Evolutionary conservation across 2,888 invertebrate genomes (phyloP).

Genomic region (Neoaliturus tenellus): DNA sequence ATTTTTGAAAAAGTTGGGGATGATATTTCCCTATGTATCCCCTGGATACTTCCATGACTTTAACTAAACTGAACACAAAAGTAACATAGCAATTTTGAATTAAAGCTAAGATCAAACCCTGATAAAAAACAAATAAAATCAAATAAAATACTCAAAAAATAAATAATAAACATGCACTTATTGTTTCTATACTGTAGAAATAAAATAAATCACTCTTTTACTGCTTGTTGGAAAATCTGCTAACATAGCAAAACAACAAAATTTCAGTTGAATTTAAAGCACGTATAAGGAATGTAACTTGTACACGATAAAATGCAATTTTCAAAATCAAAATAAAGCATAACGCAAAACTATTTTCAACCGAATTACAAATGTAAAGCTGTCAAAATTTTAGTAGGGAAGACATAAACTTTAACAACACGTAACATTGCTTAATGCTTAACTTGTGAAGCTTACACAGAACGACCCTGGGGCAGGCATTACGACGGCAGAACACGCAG

Average conservation of each 20-base stretch:
- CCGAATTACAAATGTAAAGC: neutral
- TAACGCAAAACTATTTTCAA: neutral
- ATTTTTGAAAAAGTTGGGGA: too few relatives aligned
- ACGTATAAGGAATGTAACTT: neutral
- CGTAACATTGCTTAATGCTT: slow-evolving; percentile 26
- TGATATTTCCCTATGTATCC: too few relatives aligned
- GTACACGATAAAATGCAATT: neutral
- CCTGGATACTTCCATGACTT: too few relatives aligned
- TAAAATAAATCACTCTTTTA: neutral
- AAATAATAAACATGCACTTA: too few relatives aligned
- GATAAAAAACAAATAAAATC: neutral
- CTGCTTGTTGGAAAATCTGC: neutral
- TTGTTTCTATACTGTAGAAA: too few relatives aligned
- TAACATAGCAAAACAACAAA: neutral
- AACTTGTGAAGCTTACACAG: slow-evolving; percentile 7
- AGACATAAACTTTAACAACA: slow-evolving; percentile 32
- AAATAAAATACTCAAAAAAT: too few relatives aligned
- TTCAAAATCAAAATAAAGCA: neutral
- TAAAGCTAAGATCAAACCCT: neutral
- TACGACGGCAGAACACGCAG: neutral
- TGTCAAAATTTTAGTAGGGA: neutral
- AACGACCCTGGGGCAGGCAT: slow-evolving; percentile 12
- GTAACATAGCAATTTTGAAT: neutral
- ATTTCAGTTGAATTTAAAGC: neutral
- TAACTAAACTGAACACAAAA: neutral